Conservation (phyloP, 2,888 invertebrate genomes). For the Molanna angustata region DNA sequence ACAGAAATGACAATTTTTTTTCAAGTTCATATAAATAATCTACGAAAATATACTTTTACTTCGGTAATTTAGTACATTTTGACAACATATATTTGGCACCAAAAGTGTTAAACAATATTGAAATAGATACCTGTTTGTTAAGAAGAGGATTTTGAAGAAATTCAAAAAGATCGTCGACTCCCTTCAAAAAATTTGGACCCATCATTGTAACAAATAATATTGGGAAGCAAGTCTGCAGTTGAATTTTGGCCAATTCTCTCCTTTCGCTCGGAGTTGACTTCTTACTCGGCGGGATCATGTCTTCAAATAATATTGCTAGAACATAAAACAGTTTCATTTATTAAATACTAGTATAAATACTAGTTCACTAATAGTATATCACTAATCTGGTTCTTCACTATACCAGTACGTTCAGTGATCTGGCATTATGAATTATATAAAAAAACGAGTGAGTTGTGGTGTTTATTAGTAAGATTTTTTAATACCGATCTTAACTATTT, state of each 20-base stretch:
- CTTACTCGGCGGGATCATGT: conserved; percentile 17
- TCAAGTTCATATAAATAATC: neutral
- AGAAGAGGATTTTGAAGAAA: conserved; percentile 55
- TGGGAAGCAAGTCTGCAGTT: conserved; percentile 43
- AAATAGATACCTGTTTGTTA: conserved; percentile 54
- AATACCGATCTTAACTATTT: no score
- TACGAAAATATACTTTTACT: no score
- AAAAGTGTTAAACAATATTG: neutral
- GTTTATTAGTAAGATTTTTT: no score
- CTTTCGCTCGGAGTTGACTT: conserved; percentile 26
- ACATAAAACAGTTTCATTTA: no score
- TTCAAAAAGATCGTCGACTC: conserved; percentile 48
- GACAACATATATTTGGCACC: no score
- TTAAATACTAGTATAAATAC: no score
- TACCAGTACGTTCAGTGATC: no score
- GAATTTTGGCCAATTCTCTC: conserved; percentile 43
- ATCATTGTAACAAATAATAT: conserved; percentile 40
- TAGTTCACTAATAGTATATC: no score
- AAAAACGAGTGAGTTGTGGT: no score
- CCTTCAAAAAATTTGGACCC: conserved; percentile 41
- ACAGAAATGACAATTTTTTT: neutral
- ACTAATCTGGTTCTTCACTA: no score
- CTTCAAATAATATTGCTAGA: conserved; percentile 27
- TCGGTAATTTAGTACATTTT: no score
- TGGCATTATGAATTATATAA: no score